Base-by-base conservation (phyloP, 1,140 invertebrate genomes). In the Drosophila miranda region DNA sequence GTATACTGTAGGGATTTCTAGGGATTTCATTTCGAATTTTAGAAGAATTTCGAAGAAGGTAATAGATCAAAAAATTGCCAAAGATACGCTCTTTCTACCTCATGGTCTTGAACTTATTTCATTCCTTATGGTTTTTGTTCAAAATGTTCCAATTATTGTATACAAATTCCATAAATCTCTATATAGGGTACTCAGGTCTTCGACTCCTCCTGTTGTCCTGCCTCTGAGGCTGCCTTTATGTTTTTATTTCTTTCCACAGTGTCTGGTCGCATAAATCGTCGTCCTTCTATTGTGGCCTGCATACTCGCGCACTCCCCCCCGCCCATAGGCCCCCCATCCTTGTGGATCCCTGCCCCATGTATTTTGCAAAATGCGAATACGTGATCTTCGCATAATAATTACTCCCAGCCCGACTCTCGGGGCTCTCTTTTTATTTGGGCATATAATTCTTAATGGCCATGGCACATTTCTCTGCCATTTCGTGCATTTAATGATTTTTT, bases 401-500 rank as follows among this genome's bases (percentile, higher is more conserved):
- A 86, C 78, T 81, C 79, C 66, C 34, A n/a, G 57, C 48, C 45
- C 59, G 50, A 51, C 9, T 54, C 26, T 23, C 38, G 8, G 30
- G 30, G 51, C 49, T 76, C 53, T 72, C 19, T 61, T 54, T 77
- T 64, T 55, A 43, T 77, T 71, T 57, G 44, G 59, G 55, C 76
- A 80, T 54, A 79, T 76, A 75, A 77, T 84, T 87, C 80, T 87
- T 84, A 87, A 84, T 84, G 80, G 82, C 77, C 82, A 42, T 84
- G 80, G 80, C 82, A 84, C 80, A 84, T 84, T 84, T 84, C 82
- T 87, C 73, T 84, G 81, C 69, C 82, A 81, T 84, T 84, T 87
- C 81, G 81, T 86, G 81, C 81, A 86, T 86, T 87, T 86, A 86
- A 86, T 86, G 81, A 86, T 86, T 87, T 87, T 87, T 77, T 66